phyloP scores from a whole-genome alignment of 2,888 invertebrate species.

The Athalia circularis region DNA sequence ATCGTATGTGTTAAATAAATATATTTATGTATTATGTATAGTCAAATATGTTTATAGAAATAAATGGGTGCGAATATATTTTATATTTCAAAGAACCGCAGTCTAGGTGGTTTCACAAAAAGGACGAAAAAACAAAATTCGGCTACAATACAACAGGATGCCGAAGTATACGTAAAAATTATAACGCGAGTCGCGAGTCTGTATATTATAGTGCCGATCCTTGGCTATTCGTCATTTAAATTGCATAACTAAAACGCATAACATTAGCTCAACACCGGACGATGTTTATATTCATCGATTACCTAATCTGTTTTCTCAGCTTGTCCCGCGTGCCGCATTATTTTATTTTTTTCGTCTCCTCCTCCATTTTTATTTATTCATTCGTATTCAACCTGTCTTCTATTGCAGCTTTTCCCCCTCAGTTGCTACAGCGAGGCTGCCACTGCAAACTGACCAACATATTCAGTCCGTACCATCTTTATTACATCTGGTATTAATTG shows the following conservation, averaged over 20 bases:
- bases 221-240: conserved; percentile 17
- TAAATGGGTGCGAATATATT: no score
- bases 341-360: no score
- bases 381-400: conserved; percentile 26
- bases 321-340: not conserved
- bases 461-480: conserved; percentile 3
- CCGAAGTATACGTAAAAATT: no score
- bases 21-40: not conserved
- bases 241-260: conserved; percentile 41
- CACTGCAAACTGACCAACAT: not conserved
- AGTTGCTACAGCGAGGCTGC: no score
- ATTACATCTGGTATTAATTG: conserved; percentile 10
- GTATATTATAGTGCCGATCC: no score
- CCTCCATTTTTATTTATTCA: not conserved
- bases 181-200: no score
- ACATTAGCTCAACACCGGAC: conserved; percentile 8
- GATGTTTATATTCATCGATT: conserved; percentile 63
- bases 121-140: no score
- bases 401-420: not conserved
- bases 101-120: no score
- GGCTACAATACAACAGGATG: no score
- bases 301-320: conserved; percentile 52
- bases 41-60: not conserved
- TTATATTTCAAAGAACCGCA: no score
- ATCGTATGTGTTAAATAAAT: not conserved